A percentile compares a stretch with the other conserved stretches of the same genome.
phyloP scores from a whole-genome alignment of 1,140 invertebrate species.

The Bathynomus jamesi region DNA sequence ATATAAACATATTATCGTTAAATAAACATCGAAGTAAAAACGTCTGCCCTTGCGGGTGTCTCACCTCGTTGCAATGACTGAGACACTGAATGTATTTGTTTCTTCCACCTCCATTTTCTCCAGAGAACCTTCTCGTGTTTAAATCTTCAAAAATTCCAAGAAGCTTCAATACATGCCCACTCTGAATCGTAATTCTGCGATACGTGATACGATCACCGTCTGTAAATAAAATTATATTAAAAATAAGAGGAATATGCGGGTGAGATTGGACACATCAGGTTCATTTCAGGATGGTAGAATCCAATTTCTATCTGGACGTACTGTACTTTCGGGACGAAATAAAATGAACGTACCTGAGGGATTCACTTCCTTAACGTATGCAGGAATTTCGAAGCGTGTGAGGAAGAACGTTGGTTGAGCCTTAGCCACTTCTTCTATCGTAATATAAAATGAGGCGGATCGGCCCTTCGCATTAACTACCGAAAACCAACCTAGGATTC shows the following conservation, averaged over 20 bases:
- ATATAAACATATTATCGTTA: too few relatives aligned
- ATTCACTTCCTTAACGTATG: conserved; percentile 41
- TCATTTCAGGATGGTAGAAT: neutral
- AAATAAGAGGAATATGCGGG: neutral
- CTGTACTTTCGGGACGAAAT: neutral
- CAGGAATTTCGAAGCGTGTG: conserved; percentile 41
- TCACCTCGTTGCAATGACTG: conserved; percentile 42
- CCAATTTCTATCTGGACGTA: neutral
- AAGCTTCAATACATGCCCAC: conserved; percentile 42
- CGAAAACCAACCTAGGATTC: conserved; percentile 43
- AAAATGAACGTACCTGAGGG: neutral
- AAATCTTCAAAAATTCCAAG: conserved; percentile 43
- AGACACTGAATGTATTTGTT: conserved; percentile 44
- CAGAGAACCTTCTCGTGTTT: conserved; percentile 33
- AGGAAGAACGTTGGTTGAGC: conserved; percentile 42
- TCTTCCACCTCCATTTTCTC: conserved; percentile 30
- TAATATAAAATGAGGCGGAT: conserved; percentile 41
- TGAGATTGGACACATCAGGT: neutral
- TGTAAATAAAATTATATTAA: conserved; percentile 5
- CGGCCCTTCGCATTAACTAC: conserved; percentile 41
- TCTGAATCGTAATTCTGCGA: conserved; percentile 38
- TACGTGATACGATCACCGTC: conserved; percentile 25
- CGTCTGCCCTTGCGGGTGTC: neutral
- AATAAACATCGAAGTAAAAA: neutral
- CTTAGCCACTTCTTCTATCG: conserved; percentile 42